Evolutionary conservation across 2,888 invertebrate genomes (phyloP).

Genomic region (Ctena decussata): DNA sequence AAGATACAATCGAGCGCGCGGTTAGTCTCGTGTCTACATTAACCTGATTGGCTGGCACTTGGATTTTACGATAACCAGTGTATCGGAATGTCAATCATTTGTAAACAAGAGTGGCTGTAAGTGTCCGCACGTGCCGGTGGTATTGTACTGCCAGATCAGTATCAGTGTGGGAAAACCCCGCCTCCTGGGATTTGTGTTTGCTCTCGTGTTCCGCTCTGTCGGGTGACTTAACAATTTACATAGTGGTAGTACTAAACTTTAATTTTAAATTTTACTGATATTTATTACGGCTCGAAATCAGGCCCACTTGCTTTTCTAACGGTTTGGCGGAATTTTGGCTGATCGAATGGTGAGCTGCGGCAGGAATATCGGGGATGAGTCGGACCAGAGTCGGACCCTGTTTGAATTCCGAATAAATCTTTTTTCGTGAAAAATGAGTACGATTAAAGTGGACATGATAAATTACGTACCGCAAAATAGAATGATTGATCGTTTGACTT

Average conservation of each 20-base stretch:
- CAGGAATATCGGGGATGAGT: too few relatives aligned
- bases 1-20: slow-evolving; percentile 44
- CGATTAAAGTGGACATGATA: too few relatives aligned
- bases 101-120: slow-evolving; percentile 69
- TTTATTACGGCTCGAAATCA: slow-evolving; percentile 56
- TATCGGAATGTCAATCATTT: slow-evolving; percentile 73
- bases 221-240: slow-evolving; percentile 64
- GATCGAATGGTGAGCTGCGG: too few relatives aligned
- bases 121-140: slow-evolving; percentile 76
- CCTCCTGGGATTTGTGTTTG: slow-evolving; percentile 48
- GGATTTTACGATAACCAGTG: slow-evolving; percentile 55
- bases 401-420: too few relatives aligned
- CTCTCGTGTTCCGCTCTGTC: slow-evolving; percentile 30
- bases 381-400: too few relatives aligned
- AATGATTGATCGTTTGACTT: too few relatives aligned
- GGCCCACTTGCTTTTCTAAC: too few relatives aligned
- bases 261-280: not conserved
- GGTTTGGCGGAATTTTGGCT: too few relatives aligned
- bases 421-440: too few relatives aligned
- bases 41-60: slow-evolving; percentile 70
- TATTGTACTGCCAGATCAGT: slow-evolving; percentile 72
- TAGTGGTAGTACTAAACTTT: not conserved
- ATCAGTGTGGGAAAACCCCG: slow-evolving; percentile 84
- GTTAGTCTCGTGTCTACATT: slow-evolving; percentile 59
- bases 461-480: too few relatives aligned